phyloP scores from a whole-genome alignment of 2,113 vertebrate species.

The Caranx melampygus region DNA sequence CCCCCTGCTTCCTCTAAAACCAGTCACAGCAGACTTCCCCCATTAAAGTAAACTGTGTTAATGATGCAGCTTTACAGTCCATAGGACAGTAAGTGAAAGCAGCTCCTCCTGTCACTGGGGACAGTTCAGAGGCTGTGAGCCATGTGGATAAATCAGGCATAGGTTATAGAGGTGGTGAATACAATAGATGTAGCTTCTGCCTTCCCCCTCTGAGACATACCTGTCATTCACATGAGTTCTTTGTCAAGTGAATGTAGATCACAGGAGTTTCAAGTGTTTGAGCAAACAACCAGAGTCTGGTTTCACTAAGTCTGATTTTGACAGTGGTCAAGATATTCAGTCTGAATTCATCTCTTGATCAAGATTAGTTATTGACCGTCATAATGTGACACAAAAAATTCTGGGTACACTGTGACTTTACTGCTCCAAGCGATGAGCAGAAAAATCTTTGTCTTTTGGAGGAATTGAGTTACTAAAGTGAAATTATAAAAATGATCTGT shows the following conservation, averaged over 20 bases:
- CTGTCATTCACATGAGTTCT: background rate
- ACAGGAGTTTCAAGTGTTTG: background rate
- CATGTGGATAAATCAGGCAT: no score
- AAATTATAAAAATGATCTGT: no score
- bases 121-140: background rate
- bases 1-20: background rate
- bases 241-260: background rate
- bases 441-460: no score
- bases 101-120: background rate
- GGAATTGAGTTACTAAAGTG: no score
- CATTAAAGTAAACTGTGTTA: conserved; percentile 13
- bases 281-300: background rate
- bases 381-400: no score
- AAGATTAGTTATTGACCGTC: no score
- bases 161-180: background rate
- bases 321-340: no score
- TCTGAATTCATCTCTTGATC: no score
- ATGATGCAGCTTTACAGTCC: conserved; percentile 11
- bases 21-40: background rate
- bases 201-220: background rate
- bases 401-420: no score
- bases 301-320: no score
- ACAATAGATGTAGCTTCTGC: background rate
- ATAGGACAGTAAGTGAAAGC: conserved; percentile 6
- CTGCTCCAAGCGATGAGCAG: no score